Evolutionary conservation across 1,140 invertebrate species (phyloP).

Genomic region (Apis cerana): DNA sequence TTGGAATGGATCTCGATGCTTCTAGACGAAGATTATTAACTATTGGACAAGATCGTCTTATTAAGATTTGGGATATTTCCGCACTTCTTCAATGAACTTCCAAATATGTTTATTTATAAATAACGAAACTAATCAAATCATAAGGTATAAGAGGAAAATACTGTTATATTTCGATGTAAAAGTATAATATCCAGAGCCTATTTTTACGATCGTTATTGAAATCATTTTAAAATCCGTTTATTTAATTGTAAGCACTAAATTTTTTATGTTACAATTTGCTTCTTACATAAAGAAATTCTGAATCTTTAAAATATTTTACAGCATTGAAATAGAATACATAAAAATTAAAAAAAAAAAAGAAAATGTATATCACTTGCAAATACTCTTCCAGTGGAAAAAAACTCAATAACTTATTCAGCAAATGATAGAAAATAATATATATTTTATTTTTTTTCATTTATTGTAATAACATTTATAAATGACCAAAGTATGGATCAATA

Average conservation of each 20-base stretch:
- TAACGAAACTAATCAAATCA: slow-evolving; percentile 61
- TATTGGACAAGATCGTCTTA: slow-evolving; percentile 95
- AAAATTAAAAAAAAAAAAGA: background rate
- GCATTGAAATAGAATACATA: background rate
- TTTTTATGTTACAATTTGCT: slow-evolving; percentile 46
- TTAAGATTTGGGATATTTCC: slow-evolving; percentile 93
- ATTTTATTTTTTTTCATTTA: slow-evolving; percentile 35
- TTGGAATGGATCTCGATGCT: slow-evolving; percentile 94
- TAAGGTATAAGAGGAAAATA: slow-evolving; percentile 45
- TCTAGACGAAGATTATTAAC: slow-evolving; percentile 92
- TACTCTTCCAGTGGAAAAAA: slow-evolving; percentile 12
- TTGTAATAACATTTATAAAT: slow-evolving; percentile 18
- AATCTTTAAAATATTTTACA: background rate
- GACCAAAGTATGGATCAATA: slow-evolving; percentile 33
- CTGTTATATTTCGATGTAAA: slow-evolving; percentile 51
- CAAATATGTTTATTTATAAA: slow-evolving; percentile 46
- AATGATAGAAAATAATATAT: slow-evolving; percentile 29
- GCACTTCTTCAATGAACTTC: slow-evolving; percentile 81
- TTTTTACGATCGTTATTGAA: slow-evolving; percentile 66
- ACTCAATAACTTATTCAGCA: slow-evolving; percentile 22
- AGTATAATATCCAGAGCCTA: slow-evolving; percentile 58
- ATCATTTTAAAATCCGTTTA: slow-evolving; percentile 40
- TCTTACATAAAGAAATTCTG: background rate
- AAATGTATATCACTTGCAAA: slow-evolving; percentile 1
- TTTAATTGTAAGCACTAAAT: slow-evolving; percentile 32